Evolutionary conservation across 2,113 vertebrate species (phyloP), one percentile per base, ranked within the genome.

Genomic region (Brachirus orientalis): DNA sequence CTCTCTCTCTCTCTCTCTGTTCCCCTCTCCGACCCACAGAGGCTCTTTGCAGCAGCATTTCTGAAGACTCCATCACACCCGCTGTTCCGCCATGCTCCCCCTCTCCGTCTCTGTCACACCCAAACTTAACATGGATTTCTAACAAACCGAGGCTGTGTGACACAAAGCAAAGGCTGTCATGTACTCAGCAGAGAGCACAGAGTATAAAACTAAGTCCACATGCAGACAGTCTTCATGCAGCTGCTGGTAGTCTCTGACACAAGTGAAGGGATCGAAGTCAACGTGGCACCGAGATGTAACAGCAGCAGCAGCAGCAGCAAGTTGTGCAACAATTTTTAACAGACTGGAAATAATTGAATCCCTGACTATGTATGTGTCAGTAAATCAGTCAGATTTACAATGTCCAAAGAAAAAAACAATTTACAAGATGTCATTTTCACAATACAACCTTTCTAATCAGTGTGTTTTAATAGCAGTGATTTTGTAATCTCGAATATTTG

Each of bases 61-160:
- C 54, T 61, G 53, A 9, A 54, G 48, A 51, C 58, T 62, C 53
- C 55, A 69, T 50, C 48, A 60, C 70, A 61, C 70, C 16, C 47
- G 53, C 63, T 75, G 52, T 71, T 75, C 80, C 84, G 86, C 86
- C 90, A 84, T 91, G 72, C 82, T 71, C 41, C 22, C 58, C 17
- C 36, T 46, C 20, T 35, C 56, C 14, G 60, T 13, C 53, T 8
- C 65, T 3, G 63, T 41, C 22, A 11, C 44, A 45, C 51, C n/a
- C 19, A 83, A 77, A 89, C 67, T 69, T 80, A 90, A 90, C 87
- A 22, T 71, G 43, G 75, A 82, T 68, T 81, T 7, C 56, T 53
- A 57, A 38, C 66, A 56, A 59, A 72, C 61, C 12, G 48, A 53
- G 22, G 6, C 33, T 62, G 52, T 16, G 12, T 38, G 48, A 36